Evolutionary conservation across 2,113 vertebrate species (phyloP).

Genomic region (Trichechus manatus): DNA sequence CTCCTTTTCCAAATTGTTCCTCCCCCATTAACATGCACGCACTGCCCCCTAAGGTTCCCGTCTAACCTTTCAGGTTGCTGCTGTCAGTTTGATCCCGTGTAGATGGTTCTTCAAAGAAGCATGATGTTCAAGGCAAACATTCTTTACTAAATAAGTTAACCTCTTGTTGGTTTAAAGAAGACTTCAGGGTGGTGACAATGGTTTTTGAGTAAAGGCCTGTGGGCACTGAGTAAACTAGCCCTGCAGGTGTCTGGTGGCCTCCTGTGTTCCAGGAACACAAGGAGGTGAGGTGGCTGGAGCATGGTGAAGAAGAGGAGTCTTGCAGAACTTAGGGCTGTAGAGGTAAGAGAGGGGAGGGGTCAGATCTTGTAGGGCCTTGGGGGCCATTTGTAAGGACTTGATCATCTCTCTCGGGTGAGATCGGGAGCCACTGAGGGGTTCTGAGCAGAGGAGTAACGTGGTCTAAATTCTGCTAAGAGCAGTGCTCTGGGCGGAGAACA

Average conservation of each 20-base stretch:
- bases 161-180: background rate
- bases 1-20: background rate
- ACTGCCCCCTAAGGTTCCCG: background rate
- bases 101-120: background rate
- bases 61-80: background rate
- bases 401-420: background rate
- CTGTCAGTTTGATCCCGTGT: background rate
- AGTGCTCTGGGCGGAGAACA: background rate
- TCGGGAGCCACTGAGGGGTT: background rate
- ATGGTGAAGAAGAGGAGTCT: background rate
- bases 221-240: background rate
- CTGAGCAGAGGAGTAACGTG: background rate
- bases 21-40: background rate
- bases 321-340: background rate
- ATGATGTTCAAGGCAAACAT: background rate
- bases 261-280: background rate
- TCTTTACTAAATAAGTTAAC: background rate
- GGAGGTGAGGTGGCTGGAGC: background rate
- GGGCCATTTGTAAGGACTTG: background rate
- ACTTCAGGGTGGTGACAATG: background rate
- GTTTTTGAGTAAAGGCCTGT: background rate
- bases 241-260: background rate
- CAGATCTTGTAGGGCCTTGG: background rate
- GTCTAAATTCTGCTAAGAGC: background rate
- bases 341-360: rapidly evolving